Evolutionary conservation across 2,113 vertebrate species (phyloP).

Genomic region (Odobenus rosmarus): DNA sequence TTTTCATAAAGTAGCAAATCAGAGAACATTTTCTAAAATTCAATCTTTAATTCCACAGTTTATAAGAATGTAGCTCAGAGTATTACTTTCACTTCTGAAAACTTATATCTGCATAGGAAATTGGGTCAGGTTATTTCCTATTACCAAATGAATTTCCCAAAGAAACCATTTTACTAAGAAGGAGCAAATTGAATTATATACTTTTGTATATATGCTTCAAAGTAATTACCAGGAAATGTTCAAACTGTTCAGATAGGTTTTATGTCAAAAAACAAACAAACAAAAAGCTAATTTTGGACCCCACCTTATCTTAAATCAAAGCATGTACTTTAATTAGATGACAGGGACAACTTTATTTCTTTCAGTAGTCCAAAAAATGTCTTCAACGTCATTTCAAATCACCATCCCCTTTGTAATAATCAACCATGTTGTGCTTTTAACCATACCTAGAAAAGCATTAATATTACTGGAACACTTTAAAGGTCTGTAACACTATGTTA

Average conservation of each 20-base stretch:
- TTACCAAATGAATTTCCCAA: neutral
- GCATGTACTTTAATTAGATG: neutral
- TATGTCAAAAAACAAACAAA: neutral
- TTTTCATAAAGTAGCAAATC: conserved; percentile 21
- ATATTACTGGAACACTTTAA: neutral
- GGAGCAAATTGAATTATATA: neutral
- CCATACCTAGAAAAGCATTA: neutral
- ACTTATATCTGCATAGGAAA: neutral
- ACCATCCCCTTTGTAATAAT: neutral
- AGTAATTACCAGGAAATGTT: neutral
- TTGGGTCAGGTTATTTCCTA: neutral
- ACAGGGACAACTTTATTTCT: neutral
- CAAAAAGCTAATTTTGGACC: neutral
- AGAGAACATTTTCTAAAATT: conserved; percentile 29
- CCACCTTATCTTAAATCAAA: neutral
- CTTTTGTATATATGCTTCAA: neutral
- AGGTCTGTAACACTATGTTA: neutral
- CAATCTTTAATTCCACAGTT: neutral
- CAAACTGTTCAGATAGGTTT: neutral
- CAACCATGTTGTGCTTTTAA: neutral
- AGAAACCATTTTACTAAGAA: neutral
- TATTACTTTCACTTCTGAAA: conserved; percentile 14
- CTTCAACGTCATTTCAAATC: neutral
- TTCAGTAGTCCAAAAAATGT: neutral
- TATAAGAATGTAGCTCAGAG: neutral